phyloP scores from a whole-genome alignment of 1,140 invertebrate genomes.

The Drosophila murphyi region DNA sequence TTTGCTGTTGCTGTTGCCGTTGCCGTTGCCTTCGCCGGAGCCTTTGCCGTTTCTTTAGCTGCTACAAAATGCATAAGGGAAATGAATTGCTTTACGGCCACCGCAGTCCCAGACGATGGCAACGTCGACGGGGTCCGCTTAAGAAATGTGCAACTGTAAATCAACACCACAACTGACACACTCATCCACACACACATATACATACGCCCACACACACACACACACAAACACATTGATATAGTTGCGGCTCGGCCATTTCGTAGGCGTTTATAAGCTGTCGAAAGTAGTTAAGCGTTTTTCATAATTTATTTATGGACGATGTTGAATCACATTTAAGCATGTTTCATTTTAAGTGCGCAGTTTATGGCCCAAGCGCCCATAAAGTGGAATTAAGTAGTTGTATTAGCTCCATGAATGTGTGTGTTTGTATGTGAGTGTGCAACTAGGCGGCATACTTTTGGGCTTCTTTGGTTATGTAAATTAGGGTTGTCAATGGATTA shows the following conservation, averaged over 20 bases:
- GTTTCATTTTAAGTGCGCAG: conserved; percentile 81
- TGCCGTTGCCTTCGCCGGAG: background rate
- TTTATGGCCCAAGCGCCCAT: conserved; percentile 73
- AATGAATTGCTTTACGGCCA: conserved; percentile 81
- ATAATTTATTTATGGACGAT: conserved; percentile 79
- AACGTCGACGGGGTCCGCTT: conserved; percentile 24
- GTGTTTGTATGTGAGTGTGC: conserved; percentile 17
- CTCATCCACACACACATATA: conserved; percentile 14
- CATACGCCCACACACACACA: conserved; percentile 16
- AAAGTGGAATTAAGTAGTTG: conserved; percentile 72
- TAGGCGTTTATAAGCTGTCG: conserved; percentile 82
- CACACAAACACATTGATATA: conserved; percentile 35
- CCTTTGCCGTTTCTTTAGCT: conserved; percentile 11
- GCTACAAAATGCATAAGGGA: conserved; percentile 78
- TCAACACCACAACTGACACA: conserved; percentile 59
- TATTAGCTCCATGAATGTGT: conserved; percentile 23
- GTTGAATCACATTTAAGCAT: conserved; percentile 71
- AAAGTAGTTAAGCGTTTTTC: conserved; percentile 83
- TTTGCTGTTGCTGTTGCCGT: conserved; percentile 6
- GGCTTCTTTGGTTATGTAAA: conserved; percentile 59
- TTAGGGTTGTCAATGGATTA: conserved; percentile 50
- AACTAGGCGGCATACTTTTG: conserved; percentile 47
- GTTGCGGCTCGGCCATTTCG: conserved; percentile 67
- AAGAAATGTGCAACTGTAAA: conserved; percentile 81
- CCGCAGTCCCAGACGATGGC: conserved; percentile 62